phyloP scores from a whole-genome alignment of 2,113 vertebrate species.

The Prietella phreatophila region DNA sequence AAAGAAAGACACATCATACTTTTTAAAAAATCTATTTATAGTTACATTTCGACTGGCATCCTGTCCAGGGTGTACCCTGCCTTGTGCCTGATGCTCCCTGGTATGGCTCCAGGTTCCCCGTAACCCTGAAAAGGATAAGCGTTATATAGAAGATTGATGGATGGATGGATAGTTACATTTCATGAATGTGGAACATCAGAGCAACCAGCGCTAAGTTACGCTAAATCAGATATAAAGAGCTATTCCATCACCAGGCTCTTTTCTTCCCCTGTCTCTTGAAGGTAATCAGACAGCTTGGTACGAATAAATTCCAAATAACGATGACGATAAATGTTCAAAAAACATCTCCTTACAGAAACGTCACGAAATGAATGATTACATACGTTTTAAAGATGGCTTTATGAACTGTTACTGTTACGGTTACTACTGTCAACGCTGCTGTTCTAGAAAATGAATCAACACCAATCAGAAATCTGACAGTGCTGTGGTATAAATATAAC shows the following conservation, averaged over 20 bases:
- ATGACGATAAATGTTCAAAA: background rate
- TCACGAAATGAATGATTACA: background rate
- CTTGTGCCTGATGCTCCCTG: too few species aligned
- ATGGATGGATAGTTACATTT: too few species aligned
- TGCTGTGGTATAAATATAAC: background rate
- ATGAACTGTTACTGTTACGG: background rate
- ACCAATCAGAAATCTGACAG: too few species aligned
- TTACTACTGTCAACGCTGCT: background rate
- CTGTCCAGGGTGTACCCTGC: too few species aligned
- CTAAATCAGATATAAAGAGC: background rate
- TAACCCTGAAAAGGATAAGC: too few species aligned
- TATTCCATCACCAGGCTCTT: background rate
- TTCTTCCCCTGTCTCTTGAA: background rate
- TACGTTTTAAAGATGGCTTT: background rate
- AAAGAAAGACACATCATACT: background rate
- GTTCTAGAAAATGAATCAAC: background rate
- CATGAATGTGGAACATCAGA: background rate
- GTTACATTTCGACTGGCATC: background rate
- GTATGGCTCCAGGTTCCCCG: too few species aligned
- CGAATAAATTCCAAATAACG: background rate
- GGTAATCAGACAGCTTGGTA: background rate
- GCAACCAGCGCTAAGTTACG: background rate
- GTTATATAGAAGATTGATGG: too few species aligned
- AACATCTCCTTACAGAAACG: background rate
- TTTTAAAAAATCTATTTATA: background rate